phyloP scores from a whole-genome alignment of 1,140 invertebrate species.

The Holotrichia oblita region DNA sequence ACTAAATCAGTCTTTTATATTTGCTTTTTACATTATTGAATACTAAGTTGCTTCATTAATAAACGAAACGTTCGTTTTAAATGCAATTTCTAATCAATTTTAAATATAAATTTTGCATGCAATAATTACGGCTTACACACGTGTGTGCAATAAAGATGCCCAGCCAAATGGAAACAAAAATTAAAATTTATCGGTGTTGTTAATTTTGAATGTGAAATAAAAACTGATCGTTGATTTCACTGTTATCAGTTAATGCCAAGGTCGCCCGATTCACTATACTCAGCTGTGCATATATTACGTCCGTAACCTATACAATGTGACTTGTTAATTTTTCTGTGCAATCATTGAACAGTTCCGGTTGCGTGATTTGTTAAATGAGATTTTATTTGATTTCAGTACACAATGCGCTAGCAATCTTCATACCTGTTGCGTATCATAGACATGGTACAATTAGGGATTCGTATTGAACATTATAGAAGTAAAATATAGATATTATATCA shows the following conservation, averaged over 20 bases:
- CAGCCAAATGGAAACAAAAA: neutral
- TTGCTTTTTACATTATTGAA: too few relatives aligned
- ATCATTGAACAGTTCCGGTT: neutral
- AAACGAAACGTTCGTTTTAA: too few relatives aligned
- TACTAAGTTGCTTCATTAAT: too few relatives aligned
- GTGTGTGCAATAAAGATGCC: constrained; percentile 2
- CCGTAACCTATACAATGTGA: constrained; percentile 3
- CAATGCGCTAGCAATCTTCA: neutral
- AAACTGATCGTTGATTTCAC: neutral
- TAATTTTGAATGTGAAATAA: constrained; percentile 4
- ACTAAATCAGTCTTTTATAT: too few relatives aligned
- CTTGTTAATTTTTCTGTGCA: neutral
- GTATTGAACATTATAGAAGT: neutral
- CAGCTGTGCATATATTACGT: neutral
- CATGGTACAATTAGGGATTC: neutral
- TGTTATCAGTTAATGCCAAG: constrained; percentile 15
- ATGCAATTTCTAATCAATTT: neutral
- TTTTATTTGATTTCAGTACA: neutral
- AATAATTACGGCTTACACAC: neutral
- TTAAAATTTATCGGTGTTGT: neutral
- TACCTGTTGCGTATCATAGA: neutral
- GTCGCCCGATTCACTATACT: neutral
- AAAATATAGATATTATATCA: neutral
- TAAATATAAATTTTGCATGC: neutral
- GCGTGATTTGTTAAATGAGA: constrained; percentile 5